Conservation (phyloP, 1,140 invertebrate species). For the Drosophila saltans region DNA sequence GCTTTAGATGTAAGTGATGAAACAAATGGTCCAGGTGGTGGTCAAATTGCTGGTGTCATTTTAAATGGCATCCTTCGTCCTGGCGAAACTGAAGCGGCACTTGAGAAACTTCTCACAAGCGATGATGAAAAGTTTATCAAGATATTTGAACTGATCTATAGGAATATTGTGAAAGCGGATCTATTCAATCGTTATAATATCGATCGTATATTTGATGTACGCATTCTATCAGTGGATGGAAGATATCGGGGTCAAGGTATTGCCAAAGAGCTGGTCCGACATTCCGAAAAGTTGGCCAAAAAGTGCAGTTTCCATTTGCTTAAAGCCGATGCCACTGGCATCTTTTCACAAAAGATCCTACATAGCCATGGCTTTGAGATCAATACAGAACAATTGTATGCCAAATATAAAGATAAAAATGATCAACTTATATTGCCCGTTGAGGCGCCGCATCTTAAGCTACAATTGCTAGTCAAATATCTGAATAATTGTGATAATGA, state of each 20-base stretch:
- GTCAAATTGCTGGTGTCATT: slow-evolving; percentile 87
- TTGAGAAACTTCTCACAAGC: slow-evolving; percentile 85
- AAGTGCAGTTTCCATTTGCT: slow-evolving; percentile 88
- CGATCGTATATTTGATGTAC: slow-evolving; percentile 90
- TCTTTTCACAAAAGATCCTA: slow-evolving; percentile 90
- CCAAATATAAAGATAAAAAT: slow-evolving; percentile 86
- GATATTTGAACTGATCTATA: slow-evolving; percentile 87
- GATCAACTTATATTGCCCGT: slow-evolving; percentile 85
- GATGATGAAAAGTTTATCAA: slow-evolving; percentile 87
- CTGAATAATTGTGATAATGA: slow-evolving; percentile 33
- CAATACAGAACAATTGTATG: slow-evolving; percentile 87
- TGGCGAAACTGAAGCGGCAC: slow-evolving; percentile 85
- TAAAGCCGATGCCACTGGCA: slow-evolving; percentile 91
- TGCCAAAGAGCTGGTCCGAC: slow-evolving; percentile 87
- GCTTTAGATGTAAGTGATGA: slow-evolving; percentile 78
- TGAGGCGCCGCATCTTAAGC: slow-evolving; percentile 86
- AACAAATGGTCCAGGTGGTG: slow-evolving; percentile 8
- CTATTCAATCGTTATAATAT: slow-evolving; percentile 87
- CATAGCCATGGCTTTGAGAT: slow-evolving; percentile 87
- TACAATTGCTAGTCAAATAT: slow-evolving; percentile 85
- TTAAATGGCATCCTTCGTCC: slow-evolving; percentile 86
- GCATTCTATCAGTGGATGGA: slow-evolving; percentile 90
- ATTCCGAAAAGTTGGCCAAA: slow-evolving; percentile 87
- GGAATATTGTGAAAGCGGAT: slow-evolving; percentile 86
- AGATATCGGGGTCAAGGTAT: slow-evolving; percentile 88